Evolutionary conservation across 2,797 vertebrate species (phyloP).

Genomic region (Synaphobranchus kaupii): DNA sequence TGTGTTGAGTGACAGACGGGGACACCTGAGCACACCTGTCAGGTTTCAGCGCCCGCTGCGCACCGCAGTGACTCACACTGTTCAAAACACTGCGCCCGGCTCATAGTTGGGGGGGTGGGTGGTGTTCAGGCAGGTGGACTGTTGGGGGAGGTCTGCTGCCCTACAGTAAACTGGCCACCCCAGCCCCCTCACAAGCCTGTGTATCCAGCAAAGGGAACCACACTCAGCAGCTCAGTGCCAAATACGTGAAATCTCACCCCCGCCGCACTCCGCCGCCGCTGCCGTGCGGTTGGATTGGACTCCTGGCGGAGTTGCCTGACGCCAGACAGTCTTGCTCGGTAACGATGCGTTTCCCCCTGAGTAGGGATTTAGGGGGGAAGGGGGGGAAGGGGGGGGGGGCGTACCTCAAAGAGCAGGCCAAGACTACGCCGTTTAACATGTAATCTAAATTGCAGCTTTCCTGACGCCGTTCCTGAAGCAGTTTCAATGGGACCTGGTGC

Average conservation of each 20-base stretch:
- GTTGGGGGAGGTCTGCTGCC: background rate
- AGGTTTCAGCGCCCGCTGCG: slow-evolving; percentile 45
- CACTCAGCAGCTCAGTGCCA: background rate
- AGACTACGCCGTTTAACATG: background rate
- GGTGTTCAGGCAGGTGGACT: slow-evolving; percentile 6
- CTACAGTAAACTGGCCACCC: background rate
- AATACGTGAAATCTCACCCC: background rate
- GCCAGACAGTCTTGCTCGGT: slow-evolving; percentile 74
- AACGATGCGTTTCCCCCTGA: slow-evolving; percentile 67
- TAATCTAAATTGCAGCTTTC: slow-evolving; percentile 15
- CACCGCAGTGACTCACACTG: slow-evolving; percentile 31
- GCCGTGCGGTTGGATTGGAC: slow-evolving; percentile 34
- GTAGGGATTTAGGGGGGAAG: background rate
- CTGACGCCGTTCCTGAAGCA: slow-evolving; percentile 23
- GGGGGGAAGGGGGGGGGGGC: background rate
- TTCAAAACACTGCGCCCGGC: slow-evolving; percentile 36
- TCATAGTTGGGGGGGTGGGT: slow-evolving; percentile 32
- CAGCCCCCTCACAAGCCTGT: background rate
- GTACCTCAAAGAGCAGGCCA: background rate
- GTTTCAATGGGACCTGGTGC: background rate
- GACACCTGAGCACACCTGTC: slow-evolving; percentile 76
- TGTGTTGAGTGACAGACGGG: slow-evolving; percentile 66
- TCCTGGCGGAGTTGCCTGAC: slow-evolving; percentile 52
- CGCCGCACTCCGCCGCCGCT: background rate
- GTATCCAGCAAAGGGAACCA: background rate